Evolutionary conservation across 1,140 invertebrate species (phyloP).

Genomic region (Adoxophyes honmai): DNA sequence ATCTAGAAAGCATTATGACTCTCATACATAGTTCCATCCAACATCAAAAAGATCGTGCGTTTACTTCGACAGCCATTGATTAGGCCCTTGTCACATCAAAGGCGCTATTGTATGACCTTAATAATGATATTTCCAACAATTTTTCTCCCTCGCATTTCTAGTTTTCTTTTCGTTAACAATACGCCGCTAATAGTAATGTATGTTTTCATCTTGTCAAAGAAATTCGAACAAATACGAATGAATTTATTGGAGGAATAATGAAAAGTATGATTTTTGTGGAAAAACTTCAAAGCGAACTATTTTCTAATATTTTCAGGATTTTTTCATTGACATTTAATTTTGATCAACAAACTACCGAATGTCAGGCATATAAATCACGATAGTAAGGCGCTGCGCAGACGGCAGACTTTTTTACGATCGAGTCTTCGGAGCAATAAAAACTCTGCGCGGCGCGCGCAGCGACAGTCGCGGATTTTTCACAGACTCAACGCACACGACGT

Average conservation of each 20-base stretch:
- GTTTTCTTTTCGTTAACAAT: slow-evolving; percentile 15
- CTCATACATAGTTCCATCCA: slow-evolving; percentile 22
- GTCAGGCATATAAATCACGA: too few species aligned
- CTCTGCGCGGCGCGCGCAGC: too few species aligned
- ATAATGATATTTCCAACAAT: slow-evolving; percentile 52
- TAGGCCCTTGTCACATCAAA: slow-evolving; percentile 67
- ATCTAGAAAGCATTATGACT: slow-evolving; percentile 31
- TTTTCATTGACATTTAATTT: too few species aligned
- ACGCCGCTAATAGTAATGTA: slow-evolving; percentile 6
- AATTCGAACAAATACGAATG: not conserved
- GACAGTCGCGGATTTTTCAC: too few species aligned
- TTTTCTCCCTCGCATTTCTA: slow-evolving; percentile 32
- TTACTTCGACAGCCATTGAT: slow-evolving; percentile 53
- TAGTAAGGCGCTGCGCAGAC: too few species aligned
- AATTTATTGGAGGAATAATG: too few species aligned
- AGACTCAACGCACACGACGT: too few species aligned
- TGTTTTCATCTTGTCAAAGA: not conserved
- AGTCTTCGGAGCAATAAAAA: too few species aligned
- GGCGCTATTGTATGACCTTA: slow-evolving; percentile 54
- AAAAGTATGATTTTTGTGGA: not conserved
- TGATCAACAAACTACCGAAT: too few species aligned
- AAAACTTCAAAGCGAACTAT: too few species aligned
- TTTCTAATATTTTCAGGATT: too few species aligned
- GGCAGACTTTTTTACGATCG: too few species aligned
- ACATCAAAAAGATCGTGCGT: slow-evolving; percentile 54